phyloP scores from a whole-genome alignment of 2,113 vertebrate genomes.

The Psephotus haematonotus region DNA sequence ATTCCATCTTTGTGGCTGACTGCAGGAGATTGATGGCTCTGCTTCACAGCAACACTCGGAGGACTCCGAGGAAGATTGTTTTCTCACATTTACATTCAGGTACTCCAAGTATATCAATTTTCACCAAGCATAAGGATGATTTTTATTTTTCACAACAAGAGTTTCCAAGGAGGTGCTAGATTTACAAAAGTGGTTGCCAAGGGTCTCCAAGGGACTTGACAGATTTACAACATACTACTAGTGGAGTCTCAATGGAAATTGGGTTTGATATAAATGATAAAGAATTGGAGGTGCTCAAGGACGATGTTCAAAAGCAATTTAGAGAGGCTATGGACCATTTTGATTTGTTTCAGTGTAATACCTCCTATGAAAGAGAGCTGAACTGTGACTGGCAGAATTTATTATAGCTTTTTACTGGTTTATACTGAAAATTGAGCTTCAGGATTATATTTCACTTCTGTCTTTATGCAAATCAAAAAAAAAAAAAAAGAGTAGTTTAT shows the following conservation, averaged over 20 bases:
- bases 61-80: not conserved
- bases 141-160: not conserved
- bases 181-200: slow-evolving; percentile 1
- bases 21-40: not conserved
- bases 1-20: not conserved
- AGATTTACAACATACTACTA: slow-evolving; percentile 1
- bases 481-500: not conserved
- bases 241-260: not conserved
- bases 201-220: slow-evolving; percentile 13
- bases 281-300: slow-evolving; percentile 19
- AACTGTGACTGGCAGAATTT: not conserved
- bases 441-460: not conserved
- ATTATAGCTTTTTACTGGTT: not conserved
- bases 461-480: not conserved
- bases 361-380: not conserved
- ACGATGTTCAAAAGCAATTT: not conserved
- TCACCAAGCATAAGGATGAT: not conserved
- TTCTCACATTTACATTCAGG: not conserved
- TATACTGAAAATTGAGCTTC: not conserved
- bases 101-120: not conserved
- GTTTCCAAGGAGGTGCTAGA: not conserved
- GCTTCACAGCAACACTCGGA: not conserved
- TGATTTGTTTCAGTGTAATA: not conserved
- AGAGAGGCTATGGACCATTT: not conserved
- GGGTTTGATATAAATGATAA: not conserved